Evolutionary conservation across 1,140 invertebrate species (phyloP), one percentile per base, ranked within the genome.

Genomic region (Macrostomum lignano): DNA sequence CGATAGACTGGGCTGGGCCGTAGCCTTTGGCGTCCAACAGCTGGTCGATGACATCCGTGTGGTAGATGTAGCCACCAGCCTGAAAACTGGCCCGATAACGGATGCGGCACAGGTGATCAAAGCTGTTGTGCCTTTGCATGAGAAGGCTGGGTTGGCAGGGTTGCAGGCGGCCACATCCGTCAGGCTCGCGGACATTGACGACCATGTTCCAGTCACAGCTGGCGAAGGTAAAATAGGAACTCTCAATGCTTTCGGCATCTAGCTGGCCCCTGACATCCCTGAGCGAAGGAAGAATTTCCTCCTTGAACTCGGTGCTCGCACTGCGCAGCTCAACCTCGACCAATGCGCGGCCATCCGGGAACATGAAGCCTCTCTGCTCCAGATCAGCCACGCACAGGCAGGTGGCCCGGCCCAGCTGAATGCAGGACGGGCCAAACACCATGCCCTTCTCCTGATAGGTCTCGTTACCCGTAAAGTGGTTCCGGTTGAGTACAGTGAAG

Each of bases 401-500:
- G 38, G 70, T 68, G 20, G 72, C 64, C 43, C 74, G 70, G 0
- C 74, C 73, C 46, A 73, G 72, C 0, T 71, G 70, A 0, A 69
- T 69, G 36, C 62, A 67, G 23, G 74, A 72, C 37, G 66, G 64
- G 4, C 67, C 73, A 52, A 77, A 79, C 44, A 70, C 70, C 23
- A 38, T 43, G 21, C 44, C 43, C 48, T 74, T 74, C 25, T 74
- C 73, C 11, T 70, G 68, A 57, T 74, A 77, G 2, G 67, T 65
- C 46, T 77, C 73, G 51, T 75, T 76, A 38, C 67, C 68, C 29
- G 71, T 74, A 51, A 77, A 79, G 49, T 77, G 74, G 40, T 76
- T 73, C 7, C 71, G 66, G 46, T 77, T 78, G 17, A 78, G 62
- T 5, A 78, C 62, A 1, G 73, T 77, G 51, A 79, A 74, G 11